Conservation (phyloP, 2,113 vertebrate species). For the Falco punctatus region DNA sequence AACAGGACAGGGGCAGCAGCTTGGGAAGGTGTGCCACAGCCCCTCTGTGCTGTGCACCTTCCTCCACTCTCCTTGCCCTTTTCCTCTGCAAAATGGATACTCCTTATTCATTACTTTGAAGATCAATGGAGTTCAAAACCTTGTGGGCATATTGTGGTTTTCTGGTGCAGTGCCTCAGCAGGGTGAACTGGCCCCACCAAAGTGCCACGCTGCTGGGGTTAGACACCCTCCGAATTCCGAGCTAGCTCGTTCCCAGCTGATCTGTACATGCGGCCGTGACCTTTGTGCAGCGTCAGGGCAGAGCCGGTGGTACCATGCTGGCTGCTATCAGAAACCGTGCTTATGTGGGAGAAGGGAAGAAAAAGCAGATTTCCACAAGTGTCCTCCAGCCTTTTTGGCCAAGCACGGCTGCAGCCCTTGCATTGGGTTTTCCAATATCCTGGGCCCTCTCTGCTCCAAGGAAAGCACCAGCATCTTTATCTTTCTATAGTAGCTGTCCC, state of each 20-base stretch:
- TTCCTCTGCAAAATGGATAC: not conserved
- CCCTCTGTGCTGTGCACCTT: not conserved
- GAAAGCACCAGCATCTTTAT: not conserved
- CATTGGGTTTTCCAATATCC: not conserved
- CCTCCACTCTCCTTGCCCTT: not conserved
- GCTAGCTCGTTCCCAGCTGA: not conserved
- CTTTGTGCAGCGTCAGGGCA: not conserved
- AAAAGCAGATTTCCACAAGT: not conserved
- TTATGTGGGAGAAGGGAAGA: not conserved
- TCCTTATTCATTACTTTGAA: not conserved
- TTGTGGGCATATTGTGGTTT: not conserved
- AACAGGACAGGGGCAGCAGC: not conserved
- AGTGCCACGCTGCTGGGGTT: not conserved
- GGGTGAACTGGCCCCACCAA: not conserved
- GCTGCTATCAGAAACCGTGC: not conserved
- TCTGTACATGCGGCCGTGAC: not conserved
- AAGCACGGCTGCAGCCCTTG: not conserved
- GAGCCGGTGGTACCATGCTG: not conserved
- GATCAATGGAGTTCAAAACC: not conserved
- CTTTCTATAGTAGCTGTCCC: not conserved
- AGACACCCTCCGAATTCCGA: not conserved
- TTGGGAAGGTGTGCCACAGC: not conserved
- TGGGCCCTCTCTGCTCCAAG: not conserved
- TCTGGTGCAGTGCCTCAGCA: not conserved
- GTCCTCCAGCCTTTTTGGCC: not conserved